phyloP scores from a whole-genome alignment of 2,113 vertebrate species.

The Takifugu flavidus region DNA sequence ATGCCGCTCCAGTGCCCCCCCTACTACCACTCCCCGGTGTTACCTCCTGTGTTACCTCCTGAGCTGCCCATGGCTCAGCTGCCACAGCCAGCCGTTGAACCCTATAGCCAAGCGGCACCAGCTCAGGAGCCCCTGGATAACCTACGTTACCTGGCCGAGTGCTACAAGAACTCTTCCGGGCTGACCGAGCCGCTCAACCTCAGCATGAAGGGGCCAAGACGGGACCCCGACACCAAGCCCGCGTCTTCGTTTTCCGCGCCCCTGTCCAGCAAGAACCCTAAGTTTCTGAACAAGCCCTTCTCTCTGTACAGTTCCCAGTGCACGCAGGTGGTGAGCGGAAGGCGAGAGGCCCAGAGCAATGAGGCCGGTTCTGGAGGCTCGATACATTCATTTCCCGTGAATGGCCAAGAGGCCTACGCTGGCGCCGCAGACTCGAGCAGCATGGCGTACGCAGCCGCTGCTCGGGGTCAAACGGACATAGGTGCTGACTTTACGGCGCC shows the following conservation, averaged over 20 bases:
- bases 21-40: slow-evolving; percentile 4
- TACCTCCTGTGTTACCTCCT: slow-evolving; percentile 10
- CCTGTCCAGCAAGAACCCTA: slow-evolving; percentile 60
- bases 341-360: slow-evolving; percentile 16
- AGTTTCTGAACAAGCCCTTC: slow-evolving; percentile 71
- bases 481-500: neutral
- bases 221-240: slow-evolving; percentile 17
- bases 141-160: slow-evolving; percentile 65
- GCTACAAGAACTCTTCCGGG: slow-evolving; percentile 62
- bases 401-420: slow-evolving; percentile 3
- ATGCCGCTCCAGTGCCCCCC: slow-evolving; percentile 42
- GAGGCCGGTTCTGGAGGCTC: neutral
- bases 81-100: neutral
- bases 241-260: slow-evolving; percentile 66
- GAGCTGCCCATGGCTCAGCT: neutral
- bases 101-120: slow-evolving; percentile 1
- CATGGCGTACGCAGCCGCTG: slow-evolving; percentile 4
- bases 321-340: slow-evolving; percentile 11
- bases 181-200: slow-evolving; percentile 72
- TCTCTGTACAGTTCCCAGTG: slow-evolving; percentile 57
- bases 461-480: neutral
- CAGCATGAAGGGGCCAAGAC: slow-evolving; percentile 43
- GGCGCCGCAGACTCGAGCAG: slow-evolving; percentile 33
- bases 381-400: neutral
- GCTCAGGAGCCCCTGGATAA: slow-evolving; percentile 49